Base-by-base conservation (phyloP, 1,140 invertebrate genomes). In the Drosophila ambigua region DNA sequence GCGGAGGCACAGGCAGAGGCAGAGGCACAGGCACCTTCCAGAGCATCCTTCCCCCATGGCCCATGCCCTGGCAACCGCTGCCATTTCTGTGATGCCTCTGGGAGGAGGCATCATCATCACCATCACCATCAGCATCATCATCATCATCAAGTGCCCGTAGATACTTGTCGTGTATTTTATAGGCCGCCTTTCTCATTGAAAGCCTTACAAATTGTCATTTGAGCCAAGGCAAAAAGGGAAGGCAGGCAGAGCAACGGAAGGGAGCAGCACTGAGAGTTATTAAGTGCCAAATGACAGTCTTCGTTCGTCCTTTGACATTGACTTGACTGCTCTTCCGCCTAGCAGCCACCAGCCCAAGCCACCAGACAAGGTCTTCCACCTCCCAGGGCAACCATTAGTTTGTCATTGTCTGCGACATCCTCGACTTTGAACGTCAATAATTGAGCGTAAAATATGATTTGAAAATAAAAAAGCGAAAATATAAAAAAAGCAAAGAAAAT, bases 401-500 rank as follows among this genome's bases (percentile, higher is more conserved):
- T 88, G 81, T 65, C 82, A 87, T 87, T 87, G 82, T 87, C 83
- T 88, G 79, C 54, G 73, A 72, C 66, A 71, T 69, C 52, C 46
- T 72, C 79, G 79, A 72, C 83, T 87, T 83, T 87, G 79, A 87
- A 75, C 76, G 79, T 79, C 83, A 87, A 87, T 87, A 87, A 87
- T 87, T 87, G 83, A 87, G 83, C 83, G 83, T 87, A 77, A 87
- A 87, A 87, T 87, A 88, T 87, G 83, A 87, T 87, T 88, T 87
- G 26, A 48, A 50, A 51, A 55, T 43, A 66, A 58, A 77, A 74
- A 48, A 43, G 49, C 45, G 68, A 44, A 62, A 62, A 45, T 11
- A 31, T n/a, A 51, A 60, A 62, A 53, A 11, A 31, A 45, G 16
- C 31, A 59, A 60, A 39, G n/a, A 52, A 46, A 31, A 35, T 2